Conservation (phyloP, 2,113 vertebrate genomes). For the Propithecus coquereli region DNA sequence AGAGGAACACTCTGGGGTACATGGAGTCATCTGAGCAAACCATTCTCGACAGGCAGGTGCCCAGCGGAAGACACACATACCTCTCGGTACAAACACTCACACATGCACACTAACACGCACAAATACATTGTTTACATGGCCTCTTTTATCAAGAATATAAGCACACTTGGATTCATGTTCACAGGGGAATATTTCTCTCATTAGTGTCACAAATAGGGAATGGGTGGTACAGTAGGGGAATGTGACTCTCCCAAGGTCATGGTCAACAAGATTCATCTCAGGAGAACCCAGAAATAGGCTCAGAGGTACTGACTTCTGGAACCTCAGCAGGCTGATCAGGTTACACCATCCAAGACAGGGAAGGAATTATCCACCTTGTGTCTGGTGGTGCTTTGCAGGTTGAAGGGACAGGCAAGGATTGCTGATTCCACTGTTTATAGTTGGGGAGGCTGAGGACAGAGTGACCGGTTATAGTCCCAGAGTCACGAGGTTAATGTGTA, state of each 20-base stretch:
- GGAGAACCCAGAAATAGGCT: background rate
- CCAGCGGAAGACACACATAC: background rate
- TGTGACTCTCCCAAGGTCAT: background rate
- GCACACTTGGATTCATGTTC: background rate
- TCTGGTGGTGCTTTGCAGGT: background rate
- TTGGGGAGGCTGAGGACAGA: background rate
- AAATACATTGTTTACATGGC: rapidly evolving
- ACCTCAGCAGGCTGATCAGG: background rate
- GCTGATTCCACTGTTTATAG: background rate
- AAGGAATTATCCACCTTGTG: background rate
- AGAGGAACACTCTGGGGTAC: background rate
- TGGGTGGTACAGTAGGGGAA: background rate
- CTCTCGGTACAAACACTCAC: background rate
- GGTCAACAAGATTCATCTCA: background rate
- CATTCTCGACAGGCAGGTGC: background rate
- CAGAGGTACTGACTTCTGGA: background rate
- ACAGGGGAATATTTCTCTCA: background rate
- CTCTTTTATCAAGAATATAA: background rate
- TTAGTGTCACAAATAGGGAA: background rate
- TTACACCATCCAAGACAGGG: too few relatives aligned
- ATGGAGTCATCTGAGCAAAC: background rate
- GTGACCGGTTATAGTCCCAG: background rate
- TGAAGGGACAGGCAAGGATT: background rate
- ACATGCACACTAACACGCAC: background rate
- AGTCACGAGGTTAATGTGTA: background rate